Percentiles rank a stretch among this genome's conserved stretches.
These are phyloP conservation scores for Lamellibrachia luymesi DNA, from an alignment of 1,140 invertebrate genomes.

Conservation along the genomic window DNA sequence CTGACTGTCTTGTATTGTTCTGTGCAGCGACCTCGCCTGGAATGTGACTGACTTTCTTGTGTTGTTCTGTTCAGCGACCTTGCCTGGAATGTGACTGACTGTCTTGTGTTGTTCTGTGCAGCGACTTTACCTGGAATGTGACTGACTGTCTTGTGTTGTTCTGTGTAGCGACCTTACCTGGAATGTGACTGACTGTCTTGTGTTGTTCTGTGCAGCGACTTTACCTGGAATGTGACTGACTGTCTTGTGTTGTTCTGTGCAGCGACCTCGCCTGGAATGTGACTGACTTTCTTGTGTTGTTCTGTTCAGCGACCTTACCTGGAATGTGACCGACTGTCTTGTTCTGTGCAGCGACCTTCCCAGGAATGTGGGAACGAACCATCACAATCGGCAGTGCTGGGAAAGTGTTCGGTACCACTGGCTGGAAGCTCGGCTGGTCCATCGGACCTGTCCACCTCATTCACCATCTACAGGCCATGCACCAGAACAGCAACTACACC, in stretches of 20 bases:
- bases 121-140: too few relatives aligned
- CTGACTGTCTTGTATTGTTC: too few relatives aligned
- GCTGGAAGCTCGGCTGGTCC: conserved; percentile 86
- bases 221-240: too few relatives aligned
- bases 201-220: too few relatives aligned
- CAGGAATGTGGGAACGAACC: conserved; percentile 96
- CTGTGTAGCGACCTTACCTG: too few relatives aligned
- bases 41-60: neutral
- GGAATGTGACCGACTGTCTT: neutral
- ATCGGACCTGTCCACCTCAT: conserved; percentile 62
- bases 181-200: too few relatives aligned
- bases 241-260: too few relatives aligned
- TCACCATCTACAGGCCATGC: conserved; percentile 70
- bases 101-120: too few relatives aligned
- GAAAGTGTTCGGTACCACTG: conserved; percentile 96
- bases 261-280: too few relatives aligned
- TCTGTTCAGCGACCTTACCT: neutral
- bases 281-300: neutral
- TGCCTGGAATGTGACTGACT: conserved; percentile 86
- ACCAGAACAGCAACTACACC: conserved; percentile 93
- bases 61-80: conserved; percentile 63
- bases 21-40: neutral
- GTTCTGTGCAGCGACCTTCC: conserved; percentile 70
- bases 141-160: too few relatives aligned
- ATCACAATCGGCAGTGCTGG: conserved; percentile 96